Base-by-base conservation (phyloP, 2,797 vertebrate genomes). In the Anguilla obscura region DNA sequence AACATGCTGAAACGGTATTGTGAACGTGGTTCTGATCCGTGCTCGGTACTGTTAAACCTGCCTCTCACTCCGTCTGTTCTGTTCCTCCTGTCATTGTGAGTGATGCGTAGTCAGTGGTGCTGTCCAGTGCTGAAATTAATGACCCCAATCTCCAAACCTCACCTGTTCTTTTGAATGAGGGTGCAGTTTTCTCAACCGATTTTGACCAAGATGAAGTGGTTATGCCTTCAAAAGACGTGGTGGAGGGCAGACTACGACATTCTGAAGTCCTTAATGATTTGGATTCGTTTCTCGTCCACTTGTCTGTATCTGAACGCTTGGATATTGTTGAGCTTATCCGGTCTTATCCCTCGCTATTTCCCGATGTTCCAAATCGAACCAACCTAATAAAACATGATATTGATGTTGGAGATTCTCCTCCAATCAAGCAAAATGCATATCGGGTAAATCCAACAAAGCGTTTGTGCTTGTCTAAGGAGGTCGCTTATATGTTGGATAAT, bases 361-460 rank as follows among this genome's bases (percentile, higher is more conserved):
- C 84, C 18, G 86, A 87, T 76, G 63, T 86, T 48, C 87, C 60
- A 48, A 24, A 24, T n/a, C n/a, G 45, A n/a, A 60, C 60, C 2
- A 12, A 40, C 45, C 3, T 86, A 1, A 14, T 88, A 16, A 10
- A 83, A 8, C 84, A 88, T 60, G 82, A 60, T 9, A 87, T 82
- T 69, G 82, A 90, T 82, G 36, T 87, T 21, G 79, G 50, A 36
- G 66, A 69, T 18, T 69, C 71, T 71, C 40, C 45, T 9, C 66
- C 24, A n/a, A 71, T 66, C 5, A 74, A 74, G 30, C 9, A 74
- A 33, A 12, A 30, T 0, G 6, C n/a, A 12, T 74, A 74, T 74
- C 60, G 24, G 3, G 21, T 63, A 0, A 74, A 74, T 14, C 69
- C 69, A 1, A 33, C 10, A 33, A 30, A 33, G 30, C 27, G 16